Evolutionary conservation across 2,888 invertebrate species (phyloP).

Genomic region (Tanytarsus gracilentus): DNA sequence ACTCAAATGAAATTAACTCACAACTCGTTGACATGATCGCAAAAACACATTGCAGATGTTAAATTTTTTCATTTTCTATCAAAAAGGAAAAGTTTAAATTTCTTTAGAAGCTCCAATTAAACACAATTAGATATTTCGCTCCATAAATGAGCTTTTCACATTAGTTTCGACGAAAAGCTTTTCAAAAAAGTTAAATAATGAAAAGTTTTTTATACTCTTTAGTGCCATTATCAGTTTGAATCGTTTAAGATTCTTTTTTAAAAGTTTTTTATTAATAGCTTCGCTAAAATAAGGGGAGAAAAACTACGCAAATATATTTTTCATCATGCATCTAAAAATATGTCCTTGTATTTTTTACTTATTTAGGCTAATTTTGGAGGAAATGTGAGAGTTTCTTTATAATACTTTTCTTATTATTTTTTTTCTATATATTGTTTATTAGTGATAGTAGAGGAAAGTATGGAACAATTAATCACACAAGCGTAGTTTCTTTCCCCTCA

Average conservation of each 20-base stretch:
- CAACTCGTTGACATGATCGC: too few species aligned
- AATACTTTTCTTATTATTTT: neutral
- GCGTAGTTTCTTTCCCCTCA: slow-evolving; percentile 12
- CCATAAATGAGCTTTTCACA: too few species aligned
- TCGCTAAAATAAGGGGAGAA: slow-evolving; percentile 4
- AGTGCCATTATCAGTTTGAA: too few species aligned
- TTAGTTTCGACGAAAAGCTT: too few species aligned
- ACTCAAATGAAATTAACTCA: too few species aligned
- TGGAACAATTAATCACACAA: slow-evolving; percentile 9
- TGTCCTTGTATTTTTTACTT: neutral
- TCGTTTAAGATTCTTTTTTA: neutral
- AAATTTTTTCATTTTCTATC: too few species aligned
- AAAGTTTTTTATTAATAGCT: neutral
- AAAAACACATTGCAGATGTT: too few species aligned
- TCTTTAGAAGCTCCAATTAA: too few species aligned
- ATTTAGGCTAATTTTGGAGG: neutral
- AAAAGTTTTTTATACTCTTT: too few species aligned
- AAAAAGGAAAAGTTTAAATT: too few species aligned
- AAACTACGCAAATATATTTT: slow-evolving; percentile 7
- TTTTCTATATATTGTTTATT: neutral
- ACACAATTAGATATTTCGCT: too few species aligned
- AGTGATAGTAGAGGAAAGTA: neutral
- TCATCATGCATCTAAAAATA: neutral
- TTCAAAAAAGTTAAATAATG: too few species aligned
- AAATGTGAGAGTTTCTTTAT: neutral